Percentiles rank a stretch among this genome's conserved stretches.
Evolutionary conservation across 92 coral and sea anemone genomes (phyloP).

Genomic region (Pocillopora grandis): DNA sequence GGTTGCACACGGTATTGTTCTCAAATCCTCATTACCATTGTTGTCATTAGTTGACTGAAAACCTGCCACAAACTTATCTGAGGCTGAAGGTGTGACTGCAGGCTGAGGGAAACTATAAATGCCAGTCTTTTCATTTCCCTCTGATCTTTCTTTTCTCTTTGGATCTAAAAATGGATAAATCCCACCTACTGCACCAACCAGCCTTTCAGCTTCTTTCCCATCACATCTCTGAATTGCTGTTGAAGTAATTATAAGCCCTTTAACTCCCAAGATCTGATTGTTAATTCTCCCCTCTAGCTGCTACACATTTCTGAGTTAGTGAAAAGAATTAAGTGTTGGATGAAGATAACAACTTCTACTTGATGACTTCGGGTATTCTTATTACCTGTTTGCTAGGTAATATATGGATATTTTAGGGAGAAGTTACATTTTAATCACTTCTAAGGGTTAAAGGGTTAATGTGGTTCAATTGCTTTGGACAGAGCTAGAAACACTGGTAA

Average conservation of each 20-base stretch:
- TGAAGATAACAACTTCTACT: too few species aligned
- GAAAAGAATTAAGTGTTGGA: accelerated
- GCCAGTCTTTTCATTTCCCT: neutral
- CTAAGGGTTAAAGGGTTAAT: too few species aligned
- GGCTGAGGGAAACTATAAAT: neutral
- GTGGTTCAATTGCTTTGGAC: too few species aligned
- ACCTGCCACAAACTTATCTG: neutral
- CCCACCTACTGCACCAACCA: neutral
- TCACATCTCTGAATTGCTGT: neutral
- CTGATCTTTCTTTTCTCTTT: neutral
- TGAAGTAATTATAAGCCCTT: neutral
- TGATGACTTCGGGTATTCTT: too few species aligned
- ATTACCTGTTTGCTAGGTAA: accelerated
- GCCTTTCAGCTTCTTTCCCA: neutral
- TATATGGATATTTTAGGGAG: too few species aligned
- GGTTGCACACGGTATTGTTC: neutral
- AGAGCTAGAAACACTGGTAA: too few species aligned
- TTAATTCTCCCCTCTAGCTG: too few species aligned
- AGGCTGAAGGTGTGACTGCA: neutral
- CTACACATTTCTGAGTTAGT: too few species aligned
- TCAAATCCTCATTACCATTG: neutral
- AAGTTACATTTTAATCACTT: too few species aligned
- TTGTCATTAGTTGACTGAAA: neutral
- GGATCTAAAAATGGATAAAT: slow-evolving; percentile 2
- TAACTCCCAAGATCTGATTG: too few species aligned